Evolutionary conservation across 2,113 vertebrate genomes (phyloP), one percentile per base, ranked within the genome.

Genomic region (Prolemur simus): DNA sequence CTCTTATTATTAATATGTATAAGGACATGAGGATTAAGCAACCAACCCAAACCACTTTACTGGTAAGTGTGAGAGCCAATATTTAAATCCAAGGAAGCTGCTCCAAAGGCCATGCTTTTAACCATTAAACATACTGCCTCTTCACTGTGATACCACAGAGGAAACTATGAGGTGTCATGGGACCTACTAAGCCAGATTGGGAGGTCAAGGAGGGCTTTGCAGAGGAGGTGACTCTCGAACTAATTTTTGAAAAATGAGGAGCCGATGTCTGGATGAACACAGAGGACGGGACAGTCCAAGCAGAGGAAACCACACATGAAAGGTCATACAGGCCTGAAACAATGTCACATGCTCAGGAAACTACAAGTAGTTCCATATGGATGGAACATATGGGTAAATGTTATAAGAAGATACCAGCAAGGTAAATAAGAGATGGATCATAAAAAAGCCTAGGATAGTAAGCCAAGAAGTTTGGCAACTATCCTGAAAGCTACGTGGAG

Each of bases 301-400:
- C 25, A 82, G 12, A 91, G 60, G 76, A 97, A 96, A 89, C 54
- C 52, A 92, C 1, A 81, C 52, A 37, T 80, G 4, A 64, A 11
- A 95, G 49, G 45, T 42, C n/a, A 87, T 17, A 11, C 60, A 94
- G 25, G 39, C 3, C 64, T 82, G 90, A 94, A 95, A 93, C 27
- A 97, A 45, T 49, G 23, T 84, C 63, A n/a, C 58, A 78, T 68
- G 29, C 64, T 96, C 54, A 94, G 66, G 64, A 95, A 96, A 94
- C 13, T 93, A 85, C 39, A 94, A 85, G 84, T 69, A 64, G 69
- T 76, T 84, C 82, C 42, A 87, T 86, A 93, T 86, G 73, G 58
- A 3, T 73, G 17, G 3, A 69, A 71, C 52, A 96, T 85, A 94
- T 80, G 52, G 23, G 29, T 52, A 64, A 96, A 69, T 58, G n/a